These are phyloP conservation scores for Trichosurus vulpecula DNA, from an alignment of 2,797 vertebrate genomes.

Conservation along the genomic window DNA sequence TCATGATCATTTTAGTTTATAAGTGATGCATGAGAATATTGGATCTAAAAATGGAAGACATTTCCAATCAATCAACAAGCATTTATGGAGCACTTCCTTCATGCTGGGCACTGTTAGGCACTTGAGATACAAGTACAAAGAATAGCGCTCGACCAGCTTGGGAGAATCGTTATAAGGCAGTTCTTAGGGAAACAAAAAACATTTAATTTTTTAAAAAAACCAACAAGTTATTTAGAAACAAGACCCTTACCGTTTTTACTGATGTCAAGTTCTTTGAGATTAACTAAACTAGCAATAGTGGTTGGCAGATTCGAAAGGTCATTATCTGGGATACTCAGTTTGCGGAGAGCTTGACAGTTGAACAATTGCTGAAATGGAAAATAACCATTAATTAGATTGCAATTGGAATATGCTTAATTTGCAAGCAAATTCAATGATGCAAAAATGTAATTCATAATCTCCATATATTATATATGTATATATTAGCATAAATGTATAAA, in stretches of 20 bases:
- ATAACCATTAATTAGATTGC: constrained; percentile 64
- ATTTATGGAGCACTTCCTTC: neutral
- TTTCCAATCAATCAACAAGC: constrained; percentile 3
- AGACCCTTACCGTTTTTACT: constrained; percentile 96
- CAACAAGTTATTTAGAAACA: constrained; percentile 9
- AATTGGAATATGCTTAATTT: constrained; percentile 6
- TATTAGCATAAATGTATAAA: neutral
- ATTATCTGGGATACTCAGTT: constrained; percentile 98
- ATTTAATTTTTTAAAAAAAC: constrained; percentile 34
- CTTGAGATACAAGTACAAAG: neutral
- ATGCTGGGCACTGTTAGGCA: neutral
- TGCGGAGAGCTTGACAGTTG: constrained; percentile 98
- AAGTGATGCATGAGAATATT: neutral
- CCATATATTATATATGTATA: neutral
- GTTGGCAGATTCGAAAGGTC: constrained; percentile 97
- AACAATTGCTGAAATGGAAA: constrained; percentile 95
- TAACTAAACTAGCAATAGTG: constrained; percentile 97
- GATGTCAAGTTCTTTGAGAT: constrained; percentile 98
- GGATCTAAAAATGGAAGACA: neutral
- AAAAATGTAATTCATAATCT: neutral
- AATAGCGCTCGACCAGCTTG: neutral
- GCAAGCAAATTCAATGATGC: constrained; percentile 2
- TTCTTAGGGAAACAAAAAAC: constrained; percentile 19
- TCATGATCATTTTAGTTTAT: neutral
- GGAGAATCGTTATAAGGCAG: neutral